Conservation (phyloP, 2,113 vertebrate genomes). For the Pelodiscus sinensis region DNA sequence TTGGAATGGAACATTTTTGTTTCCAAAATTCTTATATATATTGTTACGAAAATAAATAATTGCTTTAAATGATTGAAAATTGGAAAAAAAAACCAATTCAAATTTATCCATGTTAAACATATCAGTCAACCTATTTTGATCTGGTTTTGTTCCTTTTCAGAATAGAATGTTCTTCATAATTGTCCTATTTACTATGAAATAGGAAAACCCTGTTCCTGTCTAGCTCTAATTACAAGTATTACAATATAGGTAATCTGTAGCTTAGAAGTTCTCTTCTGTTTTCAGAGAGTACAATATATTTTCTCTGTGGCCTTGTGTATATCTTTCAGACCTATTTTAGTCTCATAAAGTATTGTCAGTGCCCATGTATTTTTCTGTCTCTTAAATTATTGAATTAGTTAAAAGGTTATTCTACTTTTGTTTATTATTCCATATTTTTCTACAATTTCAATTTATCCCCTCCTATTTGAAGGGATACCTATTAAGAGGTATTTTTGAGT, state of each 20-base stretch:
- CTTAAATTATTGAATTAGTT: not conserved
- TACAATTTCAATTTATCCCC: not conserved
- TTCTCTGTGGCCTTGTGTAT: not conserved
- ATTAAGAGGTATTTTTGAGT: not conserved
- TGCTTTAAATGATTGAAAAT: not conserved
- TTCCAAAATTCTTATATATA: rapidly evolving
- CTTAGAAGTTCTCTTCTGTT: not conserved
- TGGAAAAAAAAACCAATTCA: not conserved
- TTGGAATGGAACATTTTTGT: not conserved
- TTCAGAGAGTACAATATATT: not conserved
- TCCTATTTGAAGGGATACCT: not conserved
- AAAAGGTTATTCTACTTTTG: not conserved
- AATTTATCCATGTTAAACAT: not conserved
- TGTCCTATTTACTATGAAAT: not conserved
- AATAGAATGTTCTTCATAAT: not conserved
- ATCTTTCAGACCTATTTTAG: not conserved
- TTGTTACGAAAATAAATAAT: not conserved
- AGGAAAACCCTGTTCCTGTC: not conserved
- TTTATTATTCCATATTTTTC: not conserved
- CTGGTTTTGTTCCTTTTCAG: not conserved
- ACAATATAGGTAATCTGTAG: not conserved
- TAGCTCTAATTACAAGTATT: not conserved
- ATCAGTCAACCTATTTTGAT: not conserved
- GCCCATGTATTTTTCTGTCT: not conserved
- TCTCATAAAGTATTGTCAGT: not conserved